Percentiles rank a stretch among this genome's conserved stretches.
These are phyloP conservation scores for Deilephila porcellus DNA, from an alignment of 2,888 invertebrate genomes.

Conservation along the genomic window DNA sequence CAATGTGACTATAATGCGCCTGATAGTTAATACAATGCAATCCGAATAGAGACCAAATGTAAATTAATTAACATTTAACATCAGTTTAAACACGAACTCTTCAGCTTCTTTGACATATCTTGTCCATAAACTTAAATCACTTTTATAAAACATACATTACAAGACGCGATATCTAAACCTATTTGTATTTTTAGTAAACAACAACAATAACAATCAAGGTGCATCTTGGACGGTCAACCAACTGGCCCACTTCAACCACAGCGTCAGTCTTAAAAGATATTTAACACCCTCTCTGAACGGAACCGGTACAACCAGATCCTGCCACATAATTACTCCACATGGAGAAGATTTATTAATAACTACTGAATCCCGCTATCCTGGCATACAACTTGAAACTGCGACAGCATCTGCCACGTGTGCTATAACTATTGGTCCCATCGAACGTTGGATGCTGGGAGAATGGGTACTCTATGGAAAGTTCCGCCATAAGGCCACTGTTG, in stretches of 20 bases:
- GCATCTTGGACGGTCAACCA: slow-evolving; percentile 35
- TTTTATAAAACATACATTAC: neutral
- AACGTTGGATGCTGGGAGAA: slow-evolving; percentile 46
- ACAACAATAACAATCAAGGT: slow-evolving; percentile 36
- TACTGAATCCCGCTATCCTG: slow-evolving; percentile 45
- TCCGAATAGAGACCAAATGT: too few species aligned
- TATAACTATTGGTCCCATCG: slow-evolving; percentile 50
- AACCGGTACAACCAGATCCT: slow-evolving; percentile 41
- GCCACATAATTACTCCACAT: slow-evolving; percentile 58
- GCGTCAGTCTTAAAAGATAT: slow-evolving; percentile 50
- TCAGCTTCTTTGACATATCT: too few species aligned
- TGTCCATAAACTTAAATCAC: too few species aligned
- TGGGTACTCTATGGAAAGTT: slow-evolving; percentile 56
- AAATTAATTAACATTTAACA: too few species aligned
- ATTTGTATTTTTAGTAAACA: slow-evolving; percentile 43
- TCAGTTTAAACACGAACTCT: too few species aligned
- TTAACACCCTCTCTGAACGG: slow-evolving; percentile 47
- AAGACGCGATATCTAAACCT: neutral
- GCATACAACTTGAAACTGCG: slow-evolving; percentile 45
- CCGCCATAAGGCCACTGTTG: slow-evolving; percentile 35
- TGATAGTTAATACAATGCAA: too few species aligned
- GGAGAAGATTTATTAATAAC: slow-evolving; percentile 51
- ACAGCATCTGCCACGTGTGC: slow-evolving; percentile 42
- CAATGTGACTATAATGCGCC: too few species aligned
- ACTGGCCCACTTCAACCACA: slow-evolving; percentile 41